Evolutionary conservation across 2,888 invertebrate genomes (phyloP), one percentile per base, ranked within the genome.

Genomic region (Melolontha melolontha): DNA sequence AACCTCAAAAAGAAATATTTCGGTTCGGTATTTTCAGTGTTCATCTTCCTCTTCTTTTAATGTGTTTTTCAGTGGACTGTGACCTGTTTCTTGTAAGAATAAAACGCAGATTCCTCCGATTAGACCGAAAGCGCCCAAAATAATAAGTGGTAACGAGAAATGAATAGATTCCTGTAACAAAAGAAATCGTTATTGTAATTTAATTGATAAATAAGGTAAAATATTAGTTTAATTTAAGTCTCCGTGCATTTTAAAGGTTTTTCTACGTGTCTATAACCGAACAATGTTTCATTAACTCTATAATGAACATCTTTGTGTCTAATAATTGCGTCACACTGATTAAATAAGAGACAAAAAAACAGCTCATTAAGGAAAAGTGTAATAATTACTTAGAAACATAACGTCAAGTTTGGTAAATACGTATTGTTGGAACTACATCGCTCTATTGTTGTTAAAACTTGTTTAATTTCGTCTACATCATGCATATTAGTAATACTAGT

Each of bases 81-180:
- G 85, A n/a, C 89, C 87, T 1, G 92, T 93, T 83, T 94, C 94
- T 0, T 94, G 94, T 57, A 95, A 84, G 67, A 92, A 86, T 27
- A 94, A 85, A 0, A 92, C 90, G 49, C 91, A 87, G 40, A 89
- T 82, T 1, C 93, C 93, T 1, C 93, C 93, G 12, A 91, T 80
- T 10, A 91, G 85, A 29, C 92, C 90, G 74, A 89, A 86, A 6
- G 86, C 86, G 1, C 92, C 92, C 54, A 93, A 85, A 1, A 92
- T 86, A 42, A 89, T 84, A 89, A 93, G 90, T 8, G 93, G 89
- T 59, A 93, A 83, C 73, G 90, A 88, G n/a, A 84, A 84, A 79
- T 90, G 89, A 70, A 91, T 82, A 72, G 83, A 82, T 14, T 88
- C 87, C 93, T 93, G 83, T 4, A 85, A 82, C n/a, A n/a, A 69